Evolutionary conservation across 53 echinoderm and acorn worm genomes (phyloP), one percentile per base, ranked within the genome.

Genomic region (Mesocentrotus franciscanus): DNA sequence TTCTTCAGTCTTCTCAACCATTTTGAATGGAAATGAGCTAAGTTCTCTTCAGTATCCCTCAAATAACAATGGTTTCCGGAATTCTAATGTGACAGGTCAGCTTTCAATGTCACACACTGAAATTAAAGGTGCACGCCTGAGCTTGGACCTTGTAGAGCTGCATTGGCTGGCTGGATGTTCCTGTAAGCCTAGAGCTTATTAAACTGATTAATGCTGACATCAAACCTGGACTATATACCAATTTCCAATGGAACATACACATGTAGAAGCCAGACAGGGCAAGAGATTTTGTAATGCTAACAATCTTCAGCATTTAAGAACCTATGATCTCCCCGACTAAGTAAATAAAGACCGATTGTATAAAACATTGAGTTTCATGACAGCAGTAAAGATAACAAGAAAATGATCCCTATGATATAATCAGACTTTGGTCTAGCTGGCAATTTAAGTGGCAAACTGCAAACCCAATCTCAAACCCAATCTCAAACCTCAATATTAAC

Each of bases 31-130:
- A 81, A 81, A 81, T 81, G 17, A 32, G 32, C 74, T 74, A 9
- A 42, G 16, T 20, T 42, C 42, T 81, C 78, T 35, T 78, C 74
- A 12, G 42, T 81, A 42, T 39, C 81, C 81, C 42, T 81, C 42
- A 78, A 78, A 78, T 81, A 42, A 81, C 22, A 81, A 81, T 42
- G 18, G 36, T 81, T 81, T 81, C 81, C 81, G 42, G 42, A 39
- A 18, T 81, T 81, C 2, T 22, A 36, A 36, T 39, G 36, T 42
- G 8, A 42, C 42, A 42, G 39, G 18, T 4, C 9, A 39, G 18
- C 13, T 74, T 32, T 42, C 18, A 39, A 81, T 39, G 81, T 79
- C 79, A 79, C 79, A 79, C 17, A 75, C 3, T 29, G 26, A 75
- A 10, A 75, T 75, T 75, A 75, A 75, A 30, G 29, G 27, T 30